Percentiles rank a stretch among this genome's conserved stretches.
These are phyloP conservation scores for Forbesichthys papilliferus DNA, from an alignment of 2,113 vertebrate species.

Conservation along the genomic window DNA sequence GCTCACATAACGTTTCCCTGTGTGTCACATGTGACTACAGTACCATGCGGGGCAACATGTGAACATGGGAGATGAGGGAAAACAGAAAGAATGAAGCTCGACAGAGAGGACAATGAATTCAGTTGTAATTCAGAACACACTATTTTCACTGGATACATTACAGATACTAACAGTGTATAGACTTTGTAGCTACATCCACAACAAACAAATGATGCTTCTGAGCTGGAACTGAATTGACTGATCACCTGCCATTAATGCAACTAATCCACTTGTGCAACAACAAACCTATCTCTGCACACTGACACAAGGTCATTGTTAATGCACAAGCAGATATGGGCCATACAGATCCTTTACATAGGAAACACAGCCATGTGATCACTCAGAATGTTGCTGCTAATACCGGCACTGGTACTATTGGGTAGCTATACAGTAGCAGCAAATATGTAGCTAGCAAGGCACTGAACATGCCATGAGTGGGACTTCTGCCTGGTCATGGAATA, in stretches of 20 bases:
- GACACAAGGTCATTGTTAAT: slow-evolving; percentile 46
- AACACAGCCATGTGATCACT: slow-evolving; percentile 17
- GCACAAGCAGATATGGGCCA: slow-evolving; percentile 57
- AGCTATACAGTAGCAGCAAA: background rate
- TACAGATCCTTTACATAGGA: slow-evolving; percentile 23
- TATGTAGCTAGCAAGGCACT: background rate
- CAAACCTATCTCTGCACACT: slow-evolving; percentile 38
- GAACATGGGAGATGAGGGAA: slow-evolving; percentile 36
- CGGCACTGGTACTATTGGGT: background rate
- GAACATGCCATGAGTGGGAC: background rate
- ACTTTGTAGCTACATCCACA: background rate
- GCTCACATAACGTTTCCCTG: slow-evolving; percentile 31
- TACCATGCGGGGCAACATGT: slow-evolving; percentile 38
- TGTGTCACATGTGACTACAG: slow-evolving; percentile 51
- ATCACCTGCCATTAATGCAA: background rate
- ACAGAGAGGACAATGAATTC: background rate
- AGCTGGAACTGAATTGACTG: slow-evolving; percentile 60
- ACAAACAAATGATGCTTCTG: background rate
- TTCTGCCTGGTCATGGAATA: slow-evolving; percentile 23
- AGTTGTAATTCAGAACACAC: slow-evolving; percentile 53
- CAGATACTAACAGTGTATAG: background rate
- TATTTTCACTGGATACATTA: background rate
- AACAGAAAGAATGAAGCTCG: slow-evolving; percentile 23
- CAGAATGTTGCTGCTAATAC: slow-evolving; percentile 9
- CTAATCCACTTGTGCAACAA: slow-evolving; percentile 50